Evolutionary conservation across 2,888 invertebrate genomes (phyloP), one percentile per base, ranked within the genome.

Genomic region (Chydorus sphaericus): DNA sequence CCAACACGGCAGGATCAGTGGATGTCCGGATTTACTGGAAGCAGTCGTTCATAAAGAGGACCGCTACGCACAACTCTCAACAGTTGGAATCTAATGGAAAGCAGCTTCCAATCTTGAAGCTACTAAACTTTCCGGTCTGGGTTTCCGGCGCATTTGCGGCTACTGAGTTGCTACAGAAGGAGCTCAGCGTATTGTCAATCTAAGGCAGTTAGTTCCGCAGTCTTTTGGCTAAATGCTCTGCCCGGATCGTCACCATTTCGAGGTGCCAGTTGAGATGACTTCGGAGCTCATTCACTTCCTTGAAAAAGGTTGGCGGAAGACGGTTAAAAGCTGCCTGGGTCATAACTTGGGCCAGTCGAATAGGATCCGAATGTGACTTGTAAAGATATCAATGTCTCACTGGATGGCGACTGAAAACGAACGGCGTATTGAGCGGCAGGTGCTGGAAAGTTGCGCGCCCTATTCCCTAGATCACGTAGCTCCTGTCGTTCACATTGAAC

Each of bases 121-220:
- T 39, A 18, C 39, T n/a, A 18, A n/a, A 23, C 39, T 16, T 16
- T 39, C 20, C 20, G 8, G 20, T 16, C 7, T n/a, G 8, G 16
- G 20, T n/a, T 6, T 39, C 20, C 39, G 71, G 31, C 73, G 44
- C 73, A 71, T 4, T 71, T 68, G 59, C 76, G 73, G 57, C 71
- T 70, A 65, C 79, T 82, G 48, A 81, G 68, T 33, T 75, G 73
- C 1, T 80, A 80, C 31, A 80, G 68, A 30, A 80, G 68, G 53
- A 79, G 66, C 62, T 81, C 79, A 58, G 77, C 67, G 63, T 80
- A 83, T 39, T 71, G 74, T 58, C 78, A 77, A 68, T 84, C 82
- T 8, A 83, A 66, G 0, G 79, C 78, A 50, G 78, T 80, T 59
- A 83, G 76, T 65, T 83, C 81, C 0, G 79, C 77, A 14, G 79